Base-by-base conservation (phyloP, 2,797 vertebrate genomes). In the Aselliscus stoliczkanus region DNA sequence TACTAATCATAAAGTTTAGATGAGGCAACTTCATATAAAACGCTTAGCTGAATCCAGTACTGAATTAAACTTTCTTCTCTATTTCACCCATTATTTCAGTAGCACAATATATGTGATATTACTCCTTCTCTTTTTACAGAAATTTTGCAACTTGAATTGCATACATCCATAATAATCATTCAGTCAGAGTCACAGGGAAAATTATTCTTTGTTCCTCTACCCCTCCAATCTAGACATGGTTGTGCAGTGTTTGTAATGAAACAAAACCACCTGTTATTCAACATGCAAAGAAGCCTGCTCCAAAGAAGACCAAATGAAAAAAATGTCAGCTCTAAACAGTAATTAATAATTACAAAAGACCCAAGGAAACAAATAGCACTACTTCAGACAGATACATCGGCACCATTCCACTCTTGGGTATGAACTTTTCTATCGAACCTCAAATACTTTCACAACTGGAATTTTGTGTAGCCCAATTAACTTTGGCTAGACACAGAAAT, bases 401-500 rank as follows among this genome's bases (percentile, higher is more conserved):
- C 50, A 83, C 69, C 15, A 25, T n/a, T 52, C 29, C 14, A 83
- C 88, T 69, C 64, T 27, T 13, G 39, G 15, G 44, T 3, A 31
- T 18, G 42, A 56, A 80, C 42, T 79, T 95, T 90, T 87, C 47
- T 31, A 60, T 23, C 1, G 20, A 82, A 94, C 50, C 62, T 92
- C 85, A 93, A 93, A 72, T 84, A 85, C 88, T 95, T 97, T 96
- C 93, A 96, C 83, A 97, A 93, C 56, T 92, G 85, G 25, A 44
- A 37, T 54, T 44, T 75, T 96, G 96, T 95, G 87, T 82, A 92
- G 58, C 25, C 94, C 73, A 97, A 93, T 82, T 97, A 92, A 73
- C 75, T 97, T 93, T 97, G 96, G 91, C 93, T 96, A 94, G 97
- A 97, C 52, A 88, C 60, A 83, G 90, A 88, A 97, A 96, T 69